Percentiles rank a stretch among this genome's conserved stretches.
These are phyloP conservation scores for Zosterops japonicus DNA, from an alignment of 2,113 vertebrate genomes.

Conservation along the genomic window DNA sequence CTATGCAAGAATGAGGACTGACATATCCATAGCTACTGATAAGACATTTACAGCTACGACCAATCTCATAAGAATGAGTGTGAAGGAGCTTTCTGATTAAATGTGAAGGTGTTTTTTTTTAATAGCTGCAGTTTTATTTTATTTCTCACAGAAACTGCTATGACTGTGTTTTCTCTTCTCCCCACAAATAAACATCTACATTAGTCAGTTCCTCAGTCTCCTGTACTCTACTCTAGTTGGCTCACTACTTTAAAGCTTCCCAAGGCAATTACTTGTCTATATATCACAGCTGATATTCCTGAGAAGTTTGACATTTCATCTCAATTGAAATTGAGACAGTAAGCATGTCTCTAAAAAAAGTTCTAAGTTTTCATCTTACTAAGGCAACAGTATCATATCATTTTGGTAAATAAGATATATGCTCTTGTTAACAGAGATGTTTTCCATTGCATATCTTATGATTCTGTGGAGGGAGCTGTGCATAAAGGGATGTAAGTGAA, in stretches of 20 bases:
- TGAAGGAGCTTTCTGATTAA: constrained; percentile 3
- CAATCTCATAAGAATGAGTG: background rate
- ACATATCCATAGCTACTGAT: background rate
- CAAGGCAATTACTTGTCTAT: constrained; percentile 46
- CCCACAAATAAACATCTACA: background rate
- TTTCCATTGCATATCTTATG: background rate
- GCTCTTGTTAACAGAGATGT: constrained; percentile 40
- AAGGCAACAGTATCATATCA: constrained; percentile 6
- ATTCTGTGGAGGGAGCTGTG: background rate
- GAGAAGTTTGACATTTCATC: constrained; percentile 44
- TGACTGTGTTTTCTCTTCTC: background rate
- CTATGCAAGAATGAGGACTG: background rate
- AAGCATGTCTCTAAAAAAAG: constrained; percentile 32
- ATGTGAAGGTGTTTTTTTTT: background rate
- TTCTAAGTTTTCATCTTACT: constrained; percentile 48
- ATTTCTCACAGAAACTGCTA: background rate
- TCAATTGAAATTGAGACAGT: constrained; percentile 51
- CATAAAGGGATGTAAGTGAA: background rate
- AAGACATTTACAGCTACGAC: background rate
- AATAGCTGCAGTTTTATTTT: background rate
- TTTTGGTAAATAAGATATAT: constrained; percentile 54
- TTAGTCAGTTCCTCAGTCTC: constrained; percentile 20
- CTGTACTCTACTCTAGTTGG: background rate
- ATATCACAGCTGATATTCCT: constrained; percentile 46
- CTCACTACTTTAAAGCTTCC: constrained; percentile 30